Conservation (phyloP, 92 coral and sea anemone species). For the Galaxea fascicularis region DNA sequence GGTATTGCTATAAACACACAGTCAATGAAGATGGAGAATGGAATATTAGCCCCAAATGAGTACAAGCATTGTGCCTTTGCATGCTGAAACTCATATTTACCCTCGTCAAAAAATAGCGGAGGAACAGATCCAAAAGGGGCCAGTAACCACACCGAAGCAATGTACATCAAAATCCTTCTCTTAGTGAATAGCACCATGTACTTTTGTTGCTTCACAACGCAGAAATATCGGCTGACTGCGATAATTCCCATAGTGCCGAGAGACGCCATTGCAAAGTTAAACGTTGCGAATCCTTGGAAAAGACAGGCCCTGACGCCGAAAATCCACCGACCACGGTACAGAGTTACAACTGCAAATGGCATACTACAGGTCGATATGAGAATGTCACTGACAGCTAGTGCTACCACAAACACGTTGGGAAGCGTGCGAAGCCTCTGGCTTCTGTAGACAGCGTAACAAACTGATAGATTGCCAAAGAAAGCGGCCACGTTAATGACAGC, state of each 20-base stretch:
- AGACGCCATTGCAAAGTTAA: constrained; percentile 58
- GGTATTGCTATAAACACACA: constrained; percentile 54
- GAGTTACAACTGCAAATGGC: no score
- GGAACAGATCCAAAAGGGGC: constrained; percentile 67
- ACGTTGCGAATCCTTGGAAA: constrained; percentile 61
- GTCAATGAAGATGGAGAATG: constrained; percentile 57
- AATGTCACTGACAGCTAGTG: constrained; percentile 74
- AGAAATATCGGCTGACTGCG: constrained; percentile 69
- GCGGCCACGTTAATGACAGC: constrained; percentile 43
- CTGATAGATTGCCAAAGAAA: constrained; percentile 61
- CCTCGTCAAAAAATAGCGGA: constrained; percentile 49
- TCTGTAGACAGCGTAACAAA: constrained; percentile 64
- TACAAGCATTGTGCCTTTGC: constrained; percentile 77
- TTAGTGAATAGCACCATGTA: constrained; percentile 44
- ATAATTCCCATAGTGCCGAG: constrained; percentile 71
- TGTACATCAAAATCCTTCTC: constrained; percentile 31
- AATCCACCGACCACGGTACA: constrained; percentile 54
- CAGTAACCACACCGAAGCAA: constrained; percentile 42
- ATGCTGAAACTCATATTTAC: constrained; percentile 65
- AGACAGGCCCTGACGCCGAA: constrained; percentile 49
- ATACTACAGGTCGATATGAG: constrained; percentile 64
- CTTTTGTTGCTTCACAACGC: constrained; percentile 50
- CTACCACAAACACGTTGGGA: constrained; percentile 64
- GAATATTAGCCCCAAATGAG: constrained; percentile 66
- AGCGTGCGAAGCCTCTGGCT: constrained; percentile 63